A percentile compares a stretch with the other conserved stretches of the same genome.
Evolutionary conservation across 2,113 vertebrate species (phyloP).

Genomic region (Hippolais icterina): DNA sequence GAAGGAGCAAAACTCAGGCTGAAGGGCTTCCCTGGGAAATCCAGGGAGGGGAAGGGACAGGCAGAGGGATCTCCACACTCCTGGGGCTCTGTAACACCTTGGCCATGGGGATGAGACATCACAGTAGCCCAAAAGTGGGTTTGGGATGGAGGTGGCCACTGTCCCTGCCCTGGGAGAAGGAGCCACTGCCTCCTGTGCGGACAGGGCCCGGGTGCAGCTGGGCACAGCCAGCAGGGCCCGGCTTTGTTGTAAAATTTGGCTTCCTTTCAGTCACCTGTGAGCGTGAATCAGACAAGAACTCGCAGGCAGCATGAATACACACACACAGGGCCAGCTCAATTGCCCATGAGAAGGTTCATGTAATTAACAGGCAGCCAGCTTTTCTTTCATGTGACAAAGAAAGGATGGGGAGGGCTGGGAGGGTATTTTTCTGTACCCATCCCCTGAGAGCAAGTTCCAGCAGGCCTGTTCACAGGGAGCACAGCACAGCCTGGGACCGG

Average conservation of each 20-base stretch:
- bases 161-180: neutral
- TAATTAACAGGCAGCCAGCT: constrained; percentile 43
- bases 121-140: neutral
- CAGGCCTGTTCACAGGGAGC: neutral
- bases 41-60: neutral
- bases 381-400: constrained; percentile 4
- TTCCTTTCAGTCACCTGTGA: constrained; percentile 43
- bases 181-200: neutral
- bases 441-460: neutral
- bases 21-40: neutral
- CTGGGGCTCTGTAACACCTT: neutral
- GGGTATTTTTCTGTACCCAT: neutral
- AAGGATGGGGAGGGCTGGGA: neutral
- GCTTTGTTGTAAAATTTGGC: constrained; percentile 27
- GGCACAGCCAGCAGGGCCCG: neutral
- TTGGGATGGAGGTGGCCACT: neutral
- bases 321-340: neutral
- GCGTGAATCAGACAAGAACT: neutral
- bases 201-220: neutral
- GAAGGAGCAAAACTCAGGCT: neutral
- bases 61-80: neutral
- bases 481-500: neutral
- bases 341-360: constrained; percentile 40
- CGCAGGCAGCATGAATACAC: neutral
- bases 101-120: neutral